Base-by-base conservation (phyloP, 2,113 vertebrate genomes). In the Eclectus roratus region DNA sequence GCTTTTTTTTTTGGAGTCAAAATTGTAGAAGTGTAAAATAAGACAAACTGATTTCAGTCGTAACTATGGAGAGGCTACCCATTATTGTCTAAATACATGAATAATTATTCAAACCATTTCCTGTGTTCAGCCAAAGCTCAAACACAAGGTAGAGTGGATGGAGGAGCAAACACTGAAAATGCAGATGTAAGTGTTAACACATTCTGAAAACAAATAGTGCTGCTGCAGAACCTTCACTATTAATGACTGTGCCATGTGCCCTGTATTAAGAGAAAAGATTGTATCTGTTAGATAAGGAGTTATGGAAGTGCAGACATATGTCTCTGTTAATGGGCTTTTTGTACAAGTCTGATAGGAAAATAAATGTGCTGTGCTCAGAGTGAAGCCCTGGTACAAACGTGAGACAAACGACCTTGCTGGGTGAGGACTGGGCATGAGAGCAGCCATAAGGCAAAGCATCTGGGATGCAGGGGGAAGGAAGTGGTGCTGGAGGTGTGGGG, bases 191-290 rank as follows among this genome's bases (percentile, higher is more conserved):
- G 56, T 56, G 87, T 92, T 95, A 96, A 80, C 29, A 7, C 76
- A 74, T 94, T 92, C 88, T 83, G 79, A 95, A 96, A 96, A 93
- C 79, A 97, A 97, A 97, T 80, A 96, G 17, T 28, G 18, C 63
- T 69, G n/a, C 78, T 86, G 68, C 74, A 93, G 72, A 92, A 35
- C 61, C 44, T 64, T 74, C 73, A 29, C 47, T 91, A 50, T 91
- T 97, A 97, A 95, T 74, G 76, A 53, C 66, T 87, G 58, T 80
- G 69, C 88, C 84, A 66, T 72, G 69, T 72, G 37, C 92, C 58
- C 78, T 93, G 92, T 81, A 88, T 87, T 96, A 94, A 93, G 81
- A 92, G 74, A 77, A 83, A 92, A 41, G 78, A 95, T 94, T 76
- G 88, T 58, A 64, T 93, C 78, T 88, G 80, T 60, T 88, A 96